These are phyloP conservation scores for Sebastes taczanowskii DNA, from an alignment of 2,797 vertebrate genomes.

Conservation along the genomic window DNA sequence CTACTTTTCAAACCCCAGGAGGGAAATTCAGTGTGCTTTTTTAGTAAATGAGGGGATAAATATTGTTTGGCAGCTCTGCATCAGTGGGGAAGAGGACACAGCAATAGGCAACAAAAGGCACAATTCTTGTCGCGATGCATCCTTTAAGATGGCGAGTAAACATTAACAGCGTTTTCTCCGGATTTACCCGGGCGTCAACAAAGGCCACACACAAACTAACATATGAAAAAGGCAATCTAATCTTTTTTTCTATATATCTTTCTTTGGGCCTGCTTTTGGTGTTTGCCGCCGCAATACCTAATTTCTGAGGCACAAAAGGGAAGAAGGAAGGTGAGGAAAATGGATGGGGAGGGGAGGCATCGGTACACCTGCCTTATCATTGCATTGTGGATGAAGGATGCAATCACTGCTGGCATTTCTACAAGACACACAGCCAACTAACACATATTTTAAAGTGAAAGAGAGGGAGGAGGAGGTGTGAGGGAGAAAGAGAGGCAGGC, in stretches of 20 bases:
- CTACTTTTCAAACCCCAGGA: constrained; percentile 18
- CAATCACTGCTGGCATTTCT: constrained; percentile 79
- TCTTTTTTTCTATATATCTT: constrained; percentile 39
- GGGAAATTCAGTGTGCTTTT: constrained; percentile 41
- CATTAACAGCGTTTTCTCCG: constrained; percentile 37
- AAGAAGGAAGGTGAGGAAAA: constrained; percentile 62
- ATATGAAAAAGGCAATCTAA: constrained; percentile 49
- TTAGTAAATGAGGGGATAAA: constrained; percentile 55
- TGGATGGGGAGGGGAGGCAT: constrained; percentile 31
- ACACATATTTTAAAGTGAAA: constrained; percentile 76
- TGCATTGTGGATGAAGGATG: constrained; percentile 74
- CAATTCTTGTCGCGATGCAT: constrained; percentile 13
- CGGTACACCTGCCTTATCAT: constrained; percentile 71
- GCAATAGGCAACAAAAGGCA: constrained; percentile 24
- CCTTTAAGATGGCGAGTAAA: constrained; percentile 43
- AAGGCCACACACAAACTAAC: constrained; percentile 46
- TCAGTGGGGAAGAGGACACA: constrained; percentile 11
- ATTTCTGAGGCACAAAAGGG: constrained; percentile 62
- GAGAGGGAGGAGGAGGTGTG: constrained; percentile 55
- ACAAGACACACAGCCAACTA: constrained; percentile 77
- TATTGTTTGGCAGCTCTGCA: constrained; percentile 35
- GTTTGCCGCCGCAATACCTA: constrained; percentile 62
- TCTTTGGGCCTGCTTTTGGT: constrained; percentile 47
- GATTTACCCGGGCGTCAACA: constrained; percentile 42
- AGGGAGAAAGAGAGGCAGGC: constrained; percentile 43